Conservation (phyloP, 30 jellyfish, hydroid and myxozoan species). For the Hydractinia echinata region DNA sequence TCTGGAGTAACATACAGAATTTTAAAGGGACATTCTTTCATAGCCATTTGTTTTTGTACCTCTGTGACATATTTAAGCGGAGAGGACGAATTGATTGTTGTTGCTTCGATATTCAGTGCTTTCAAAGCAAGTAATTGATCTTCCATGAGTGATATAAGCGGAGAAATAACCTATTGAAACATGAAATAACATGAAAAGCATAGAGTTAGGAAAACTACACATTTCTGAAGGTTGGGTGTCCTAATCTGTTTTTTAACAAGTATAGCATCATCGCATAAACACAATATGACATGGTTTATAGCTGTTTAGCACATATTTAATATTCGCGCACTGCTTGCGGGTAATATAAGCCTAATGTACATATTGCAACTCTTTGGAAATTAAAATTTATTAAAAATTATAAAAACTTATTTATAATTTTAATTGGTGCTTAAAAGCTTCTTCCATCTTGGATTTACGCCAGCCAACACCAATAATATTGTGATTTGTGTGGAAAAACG, state of each 20-base stretch:
- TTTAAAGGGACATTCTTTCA: conserved; percentile 34
- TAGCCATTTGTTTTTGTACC: conserved; percentile 47
- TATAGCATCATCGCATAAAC: background rate
- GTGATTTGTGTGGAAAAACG: no score
- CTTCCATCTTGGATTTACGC: no score
- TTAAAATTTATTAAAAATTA: no score
- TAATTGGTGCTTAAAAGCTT: no score
- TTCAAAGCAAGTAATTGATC: conserved; percentile 64
- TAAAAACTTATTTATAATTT: no score
- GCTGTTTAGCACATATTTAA: background rate
- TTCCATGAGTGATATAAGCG: conserved; percentile 68
- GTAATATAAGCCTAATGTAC: no score
- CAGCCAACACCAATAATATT: no score
- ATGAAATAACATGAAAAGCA: background rate
- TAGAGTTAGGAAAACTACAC: background rate
- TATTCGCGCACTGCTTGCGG: no score
- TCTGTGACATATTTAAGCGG: conserved; percentile 32
- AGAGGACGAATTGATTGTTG: conserved; percentile 51
- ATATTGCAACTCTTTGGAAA: no score
- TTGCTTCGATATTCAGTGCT: conserved; percentile 45
- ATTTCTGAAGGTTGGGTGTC: no score
- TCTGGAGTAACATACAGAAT: conserved; percentile 90
- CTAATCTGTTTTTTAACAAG: background rate
- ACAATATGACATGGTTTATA: background rate
- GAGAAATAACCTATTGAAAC: conserved; percentile 56